These are phyloP conservation scores for Eolophus roseicapilla DNA, from an alignment of 2,113 vertebrate species.

Conservation along the genomic window DNA sequence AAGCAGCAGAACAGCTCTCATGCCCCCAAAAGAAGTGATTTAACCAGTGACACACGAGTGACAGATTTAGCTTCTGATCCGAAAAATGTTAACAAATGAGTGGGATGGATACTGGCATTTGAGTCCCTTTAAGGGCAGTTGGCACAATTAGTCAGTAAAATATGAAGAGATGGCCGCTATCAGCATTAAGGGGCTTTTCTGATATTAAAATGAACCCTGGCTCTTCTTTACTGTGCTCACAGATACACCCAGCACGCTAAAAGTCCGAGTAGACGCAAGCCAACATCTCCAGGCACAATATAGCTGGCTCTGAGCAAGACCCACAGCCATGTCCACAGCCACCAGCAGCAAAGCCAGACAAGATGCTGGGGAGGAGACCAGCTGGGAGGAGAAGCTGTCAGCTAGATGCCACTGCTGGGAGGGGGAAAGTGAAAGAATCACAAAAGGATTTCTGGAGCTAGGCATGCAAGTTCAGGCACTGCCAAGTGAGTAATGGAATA, in stretches of 20 bases:
- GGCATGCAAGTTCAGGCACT: constrained; percentile 35
- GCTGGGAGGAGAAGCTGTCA: constrained; percentile 61
- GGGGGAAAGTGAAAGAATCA: background rate
- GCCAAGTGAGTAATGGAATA: constrained; percentile 78
- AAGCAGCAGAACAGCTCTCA: background rate
- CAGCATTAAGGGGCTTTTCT: background rate
- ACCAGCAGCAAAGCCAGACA: constrained; percentile 56
- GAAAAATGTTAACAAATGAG: constrained; percentile 55
- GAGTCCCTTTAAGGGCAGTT: constrained; percentile 48
- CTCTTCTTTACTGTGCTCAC: background rate
- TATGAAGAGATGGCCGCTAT: constrained; percentile 39
- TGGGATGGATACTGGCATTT: constrained; percentile 47
- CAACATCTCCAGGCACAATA: constrained; percentile 31
- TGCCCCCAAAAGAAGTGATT: constrained; percentile 10
- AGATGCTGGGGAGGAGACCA: constrained; percentile 56
- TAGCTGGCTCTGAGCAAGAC: constrained; percentile 4
- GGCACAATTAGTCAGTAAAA: constrained; percentile 47
- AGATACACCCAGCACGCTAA: fast-evolving
- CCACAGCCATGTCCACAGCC: constrained; percentile 28
- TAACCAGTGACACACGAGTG: constrained; percentile 22
- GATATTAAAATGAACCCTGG: background rate
- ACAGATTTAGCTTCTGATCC: constrained; percentile 57
- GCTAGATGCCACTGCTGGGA: constrained; percentile 42
- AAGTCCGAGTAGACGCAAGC: background rate
- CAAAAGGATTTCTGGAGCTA: constrained; percentile 28